Evolutionary conservation across 2,797 vertebrate genomes (phyloP).

Genomic region (Pteronotus mesoamericanus): DNA sequence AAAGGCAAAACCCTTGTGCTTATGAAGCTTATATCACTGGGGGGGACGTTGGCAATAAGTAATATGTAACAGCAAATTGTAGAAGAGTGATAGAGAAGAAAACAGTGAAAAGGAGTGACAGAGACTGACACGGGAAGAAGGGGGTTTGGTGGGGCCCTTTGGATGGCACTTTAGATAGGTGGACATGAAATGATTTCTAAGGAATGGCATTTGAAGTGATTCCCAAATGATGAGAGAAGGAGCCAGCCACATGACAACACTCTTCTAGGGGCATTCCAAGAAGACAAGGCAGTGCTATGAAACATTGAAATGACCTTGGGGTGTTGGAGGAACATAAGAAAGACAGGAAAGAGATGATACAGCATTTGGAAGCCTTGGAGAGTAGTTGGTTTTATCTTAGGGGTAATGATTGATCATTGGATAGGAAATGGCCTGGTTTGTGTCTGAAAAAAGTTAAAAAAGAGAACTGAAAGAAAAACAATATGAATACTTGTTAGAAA

Average conservation of each 20-base stretch:
- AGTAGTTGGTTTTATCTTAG: neutral
- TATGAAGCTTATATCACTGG: neutral
- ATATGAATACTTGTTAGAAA: neutral
- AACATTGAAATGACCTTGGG: neutral
- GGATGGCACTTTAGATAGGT: neutral
- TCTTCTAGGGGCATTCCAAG: neutral
- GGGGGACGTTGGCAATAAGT: neutral
- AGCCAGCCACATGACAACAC: neutral
- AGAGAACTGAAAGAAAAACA: neutral
- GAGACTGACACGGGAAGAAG: neutral
- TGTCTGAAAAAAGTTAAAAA: neutral
- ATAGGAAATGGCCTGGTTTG: neutral
- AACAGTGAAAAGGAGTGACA: neutral
- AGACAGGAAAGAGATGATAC: neutral
- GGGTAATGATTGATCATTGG: neutral
- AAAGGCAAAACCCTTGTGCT: neutral
- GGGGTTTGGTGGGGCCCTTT: neutral
- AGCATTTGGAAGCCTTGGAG: neutral
- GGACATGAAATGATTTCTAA: neutral
- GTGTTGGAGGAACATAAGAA: neutral
- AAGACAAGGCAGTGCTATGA: neutral
- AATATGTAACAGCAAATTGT: neutral
- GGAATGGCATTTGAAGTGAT: neutral
- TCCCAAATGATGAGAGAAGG: neutral
- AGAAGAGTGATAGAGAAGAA: neutral